phyloP scores from a whole-genome alignment of 1,140 invertebrate species.

The Halyomorpha halys region DNA sequence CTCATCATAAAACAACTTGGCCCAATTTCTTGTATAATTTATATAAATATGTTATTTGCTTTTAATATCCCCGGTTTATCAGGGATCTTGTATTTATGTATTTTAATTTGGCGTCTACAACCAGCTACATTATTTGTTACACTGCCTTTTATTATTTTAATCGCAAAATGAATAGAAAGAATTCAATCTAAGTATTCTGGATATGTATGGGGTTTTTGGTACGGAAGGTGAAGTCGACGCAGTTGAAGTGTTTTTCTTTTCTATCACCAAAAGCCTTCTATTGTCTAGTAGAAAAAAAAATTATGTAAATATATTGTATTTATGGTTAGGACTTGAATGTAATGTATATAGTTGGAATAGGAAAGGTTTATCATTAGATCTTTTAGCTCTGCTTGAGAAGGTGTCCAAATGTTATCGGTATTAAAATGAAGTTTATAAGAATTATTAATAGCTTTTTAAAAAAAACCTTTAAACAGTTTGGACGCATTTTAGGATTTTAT shows the following conservation, averaged over 20 bases:
- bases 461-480: neutral
- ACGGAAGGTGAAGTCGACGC: neutral
- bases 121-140: slow-evolving; percentile 21
- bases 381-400: slow-evolving; percentile 1
- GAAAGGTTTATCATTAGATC: slow-evolving; percentile 9
- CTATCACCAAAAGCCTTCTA: slow-evolving; percentile 10
- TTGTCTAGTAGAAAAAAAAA: neutral
- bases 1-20: neutral
- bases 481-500: slow-evolving; percentile 7
- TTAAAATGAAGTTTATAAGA: neutral
- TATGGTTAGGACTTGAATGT: slow-evolving; percentile 14
- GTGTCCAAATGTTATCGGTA: slow-evolving; percentile 6
- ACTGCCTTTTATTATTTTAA: slow-evolving; percentile 20
- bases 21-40: slow-evolving; percentile 4
- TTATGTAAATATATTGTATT: slow-evolving; percentile 14
- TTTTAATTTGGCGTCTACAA: slow-evolving; percentile 19
- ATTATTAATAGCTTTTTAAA: neutral
- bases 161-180: neutral
- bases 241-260: neutral
- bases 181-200: neutral
- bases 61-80: neutral
- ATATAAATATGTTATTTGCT: slow-evolving; percentile 1
- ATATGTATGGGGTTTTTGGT: slow-evolving; percentile 2
- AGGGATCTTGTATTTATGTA: neutral
- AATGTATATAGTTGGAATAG: slow-evolving; percentile 16